phyloP scores from a whole-genome alignment of 2,888 invertebrate species.

The Incurvaria masculella region DNA sequence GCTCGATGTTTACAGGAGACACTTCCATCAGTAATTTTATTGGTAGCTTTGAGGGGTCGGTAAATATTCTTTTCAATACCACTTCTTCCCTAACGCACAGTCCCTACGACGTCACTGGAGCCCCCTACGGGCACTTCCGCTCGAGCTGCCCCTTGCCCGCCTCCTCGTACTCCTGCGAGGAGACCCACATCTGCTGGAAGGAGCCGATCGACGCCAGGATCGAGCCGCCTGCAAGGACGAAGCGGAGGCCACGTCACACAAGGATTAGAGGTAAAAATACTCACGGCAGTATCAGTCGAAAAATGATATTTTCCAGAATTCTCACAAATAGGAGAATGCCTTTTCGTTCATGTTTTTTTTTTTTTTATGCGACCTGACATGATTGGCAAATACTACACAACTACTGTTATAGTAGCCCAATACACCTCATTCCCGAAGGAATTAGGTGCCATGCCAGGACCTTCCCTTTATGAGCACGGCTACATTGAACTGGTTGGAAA shows the following conservation, averaged over 20 bases:
- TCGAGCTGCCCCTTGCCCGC: constrained; percentile 96
- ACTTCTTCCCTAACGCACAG: too few species aligned
- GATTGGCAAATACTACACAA: neutral
- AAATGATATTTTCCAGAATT: too few species aligned
- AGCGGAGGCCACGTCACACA: neutral
- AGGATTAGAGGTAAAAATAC: neutral
- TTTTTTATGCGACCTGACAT: neutral
- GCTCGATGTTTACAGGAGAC: too few species aligned
- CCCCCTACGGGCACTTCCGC: constrained; percentile 82
- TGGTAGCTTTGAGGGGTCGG: too few species aligned
- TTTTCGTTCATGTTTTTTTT: too few species aligned
- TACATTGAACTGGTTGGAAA: too few species aligned
- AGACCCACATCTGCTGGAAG: constrained; percentile 99
- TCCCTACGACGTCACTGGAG: too few species aligned
- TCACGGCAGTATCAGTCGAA: too few species aligned
- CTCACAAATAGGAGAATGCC: too few species aligned
- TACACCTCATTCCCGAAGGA: neutral
- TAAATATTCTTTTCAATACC: too few species aligned
- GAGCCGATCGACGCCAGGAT: constrained; percentile 98
- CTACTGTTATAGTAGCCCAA: neutral
- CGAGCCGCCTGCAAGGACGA: constrained; percentile 66
- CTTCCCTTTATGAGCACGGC: too few species aligned
- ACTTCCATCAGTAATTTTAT: too few species aligned
- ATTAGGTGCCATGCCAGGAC: neutral
- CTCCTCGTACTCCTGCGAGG: constrained; percentile 98